phyloP scores from a whole-genome alignment of 2,888 invertebrate species.

The Toxonevra muliebris region DNA sequence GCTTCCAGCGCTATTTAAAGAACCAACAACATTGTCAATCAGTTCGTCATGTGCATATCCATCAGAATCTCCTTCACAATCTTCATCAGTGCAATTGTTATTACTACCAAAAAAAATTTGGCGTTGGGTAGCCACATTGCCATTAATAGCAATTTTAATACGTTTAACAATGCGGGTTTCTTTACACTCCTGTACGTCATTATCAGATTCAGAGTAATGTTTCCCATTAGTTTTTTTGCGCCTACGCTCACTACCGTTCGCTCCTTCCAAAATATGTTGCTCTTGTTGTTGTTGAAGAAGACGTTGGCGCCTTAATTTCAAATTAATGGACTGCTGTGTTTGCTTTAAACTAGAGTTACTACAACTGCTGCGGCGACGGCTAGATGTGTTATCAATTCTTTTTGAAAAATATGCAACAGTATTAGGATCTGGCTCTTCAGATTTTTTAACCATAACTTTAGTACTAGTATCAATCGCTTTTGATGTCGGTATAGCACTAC shows the following conservation, averaged over 20 bases:
- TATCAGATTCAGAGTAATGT: not conserved
- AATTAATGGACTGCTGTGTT: constrained; percentile 46
- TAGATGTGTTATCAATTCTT: constrained; percentile 18
- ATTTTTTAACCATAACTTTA: no score
- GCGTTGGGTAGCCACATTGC: constrained; percentile 39
- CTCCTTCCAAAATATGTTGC: constrained; percentile 4
- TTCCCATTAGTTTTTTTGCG: not conserved
- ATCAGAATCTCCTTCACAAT: constrained; percentile 15
- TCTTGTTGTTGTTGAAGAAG: constrained; percentile 26
- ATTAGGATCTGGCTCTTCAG: not conserved
- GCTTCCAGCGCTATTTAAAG: no score
- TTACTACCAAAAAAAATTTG: constrained; percentile 39
- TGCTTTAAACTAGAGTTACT: constrained; percentile 48
- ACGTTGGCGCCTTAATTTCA: constrained; percentile 42
- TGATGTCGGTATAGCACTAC: no score
- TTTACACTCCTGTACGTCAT: not conserved
- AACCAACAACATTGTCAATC: no score
- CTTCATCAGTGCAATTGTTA: constrained; percentile 43
- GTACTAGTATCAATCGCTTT: no score
- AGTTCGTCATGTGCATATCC: no score
- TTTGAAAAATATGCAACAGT: not conserved
- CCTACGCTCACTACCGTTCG: not conserved
- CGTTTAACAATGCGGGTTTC: constrained; percentile 40
- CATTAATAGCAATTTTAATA: constrained; percentile 49
- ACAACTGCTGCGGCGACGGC: constrained; percentile 46